Evolutionary conservation across 2,113 vertebrate species (phyloP).

Genomic region (Callaeas wilsoni): DNA sequence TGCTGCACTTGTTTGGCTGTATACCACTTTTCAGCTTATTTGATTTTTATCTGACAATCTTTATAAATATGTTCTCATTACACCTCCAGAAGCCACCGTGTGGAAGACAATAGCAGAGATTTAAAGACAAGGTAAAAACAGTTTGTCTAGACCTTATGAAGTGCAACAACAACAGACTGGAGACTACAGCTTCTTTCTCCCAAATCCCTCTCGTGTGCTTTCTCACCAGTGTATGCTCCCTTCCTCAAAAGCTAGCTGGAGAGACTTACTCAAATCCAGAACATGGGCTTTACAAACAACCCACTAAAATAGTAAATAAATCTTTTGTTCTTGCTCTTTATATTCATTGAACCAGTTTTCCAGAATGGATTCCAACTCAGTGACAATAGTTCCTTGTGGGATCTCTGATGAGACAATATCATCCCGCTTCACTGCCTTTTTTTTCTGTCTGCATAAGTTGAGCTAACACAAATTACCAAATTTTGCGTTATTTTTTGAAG

Average conservation of each 20-base stretch:
- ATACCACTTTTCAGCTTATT: not conserved
- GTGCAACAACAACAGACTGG: not conserved
- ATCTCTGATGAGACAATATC: not conserved
- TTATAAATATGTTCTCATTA: not conserved
- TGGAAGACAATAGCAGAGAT: not conserved
- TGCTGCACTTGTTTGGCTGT: not conserved
- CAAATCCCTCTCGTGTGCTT: not conserved
- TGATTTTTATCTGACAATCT: not conserved
- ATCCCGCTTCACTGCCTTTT: not conserved
- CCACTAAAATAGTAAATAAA: not conserved
- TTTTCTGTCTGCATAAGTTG: not conserved
- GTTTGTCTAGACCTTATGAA: not conserved
- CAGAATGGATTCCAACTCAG: not conserved
- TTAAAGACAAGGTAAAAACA: not conserved
- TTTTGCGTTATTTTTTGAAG: not conserved
- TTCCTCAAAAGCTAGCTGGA: not conserved
- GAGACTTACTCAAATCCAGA: not conserved
- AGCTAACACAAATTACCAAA: not conserved
- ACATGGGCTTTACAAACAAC: not conserved
- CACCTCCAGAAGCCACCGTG: not conserved
- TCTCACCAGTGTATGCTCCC: not conserved
- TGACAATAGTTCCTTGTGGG: not conserved
- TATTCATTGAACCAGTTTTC: not conserved
- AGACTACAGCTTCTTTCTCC: not conserved
- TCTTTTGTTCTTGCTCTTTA: constrained; percentile 2